Evolutionary conservation across 2,888 invertebrate genomes (phyloP).

Genomic region (Epistrophella euchroma): DNA sequence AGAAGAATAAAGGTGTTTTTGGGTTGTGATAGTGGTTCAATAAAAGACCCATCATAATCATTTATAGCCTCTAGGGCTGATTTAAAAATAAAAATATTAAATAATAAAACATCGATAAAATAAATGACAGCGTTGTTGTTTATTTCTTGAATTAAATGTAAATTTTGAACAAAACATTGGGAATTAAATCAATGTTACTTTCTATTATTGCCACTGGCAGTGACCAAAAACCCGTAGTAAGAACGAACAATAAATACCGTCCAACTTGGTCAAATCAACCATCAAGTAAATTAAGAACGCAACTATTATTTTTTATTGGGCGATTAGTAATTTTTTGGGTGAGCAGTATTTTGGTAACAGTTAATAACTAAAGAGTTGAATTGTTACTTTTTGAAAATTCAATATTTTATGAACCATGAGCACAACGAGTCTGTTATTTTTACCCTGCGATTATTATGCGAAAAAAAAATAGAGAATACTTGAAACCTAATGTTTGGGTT

Average conservation of each 20-base stretch:
- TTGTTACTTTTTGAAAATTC: too few relatives aligned
- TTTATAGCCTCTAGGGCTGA: not conserved
- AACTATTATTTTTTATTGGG: too few relatives aligned
- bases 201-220: not conserved
- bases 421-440: too few relatives aligned
- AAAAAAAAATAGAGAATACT: too few relatives aligned
- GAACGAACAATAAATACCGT: not conserved
- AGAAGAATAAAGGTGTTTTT: not conserved
- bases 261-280: not conserved
- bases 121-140: not conserved
- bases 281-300: too few relatives aligned
- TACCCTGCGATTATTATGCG: too few relatives aligned
- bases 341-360: too few relatives aligned
- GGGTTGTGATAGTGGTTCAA: not conserved
- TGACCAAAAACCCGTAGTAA: not conserved
- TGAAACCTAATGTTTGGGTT: too few relatives aligned
- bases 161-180: not conserved
- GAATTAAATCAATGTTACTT: not conserved
- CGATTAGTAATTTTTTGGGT: too few relatives aligned
- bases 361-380: too few relatives aligned
- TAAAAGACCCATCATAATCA: slow-evolving; percentile 3
- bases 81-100: not conserved
- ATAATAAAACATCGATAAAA: not conserved
- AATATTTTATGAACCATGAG: too few relatives aligned
- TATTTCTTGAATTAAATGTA: not conserved